phyloP scores from a whole-genome alignment of 2,888 invertebrate species.

The Encarsia formosa region DNA sequence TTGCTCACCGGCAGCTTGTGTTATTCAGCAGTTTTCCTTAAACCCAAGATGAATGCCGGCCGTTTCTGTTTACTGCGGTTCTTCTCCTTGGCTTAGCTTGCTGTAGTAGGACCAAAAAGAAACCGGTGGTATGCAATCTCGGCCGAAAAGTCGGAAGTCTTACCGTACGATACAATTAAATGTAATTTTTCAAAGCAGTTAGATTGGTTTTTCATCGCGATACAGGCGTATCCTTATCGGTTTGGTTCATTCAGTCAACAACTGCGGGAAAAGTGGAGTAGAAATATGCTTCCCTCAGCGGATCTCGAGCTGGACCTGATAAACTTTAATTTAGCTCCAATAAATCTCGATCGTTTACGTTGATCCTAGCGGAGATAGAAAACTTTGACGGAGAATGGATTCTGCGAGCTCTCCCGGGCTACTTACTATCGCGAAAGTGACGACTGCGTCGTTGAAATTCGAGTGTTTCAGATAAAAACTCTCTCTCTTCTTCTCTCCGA shows the following conservation, averaged over 20 bases:
- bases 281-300: conserved; percentile 7
- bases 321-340: conserved; percentile 21
- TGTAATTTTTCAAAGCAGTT: too few relatives aligned
- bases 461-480: too few relatives aligned
- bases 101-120: too few relatives aligned
- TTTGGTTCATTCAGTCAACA: conserved; percentile 8
- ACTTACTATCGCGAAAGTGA: too few relatives aligned
- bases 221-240: too few relatives aligned
- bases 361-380: neutral
- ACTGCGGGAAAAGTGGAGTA: neutral
- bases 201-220: too few relatives aligned
- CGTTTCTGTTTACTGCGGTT: conserved; percentile 19
- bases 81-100: too few relatives aligned
- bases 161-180: too few relatives aligned
- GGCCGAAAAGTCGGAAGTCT: too few relatives aligned
- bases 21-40: conserved; percentile 24
- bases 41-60: conserved; percentile 21
- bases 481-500: too few relatives aligned
- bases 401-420: neutral
- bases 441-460: too few relatives aligned
- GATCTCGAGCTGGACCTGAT: conserved; percentile 1
- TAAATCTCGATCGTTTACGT: conserved; percentile 19
- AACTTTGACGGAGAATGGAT: conserved; percentile 9
- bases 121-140: too few relatives aligned
- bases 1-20: neutral